A percentile compares a stretch with the other conserved stretches of the same genome.
Evolutionary conservation across 1,140 invertebrate genomes (phyloP).

Genomic region (Eubasilissa regina): DNA sequence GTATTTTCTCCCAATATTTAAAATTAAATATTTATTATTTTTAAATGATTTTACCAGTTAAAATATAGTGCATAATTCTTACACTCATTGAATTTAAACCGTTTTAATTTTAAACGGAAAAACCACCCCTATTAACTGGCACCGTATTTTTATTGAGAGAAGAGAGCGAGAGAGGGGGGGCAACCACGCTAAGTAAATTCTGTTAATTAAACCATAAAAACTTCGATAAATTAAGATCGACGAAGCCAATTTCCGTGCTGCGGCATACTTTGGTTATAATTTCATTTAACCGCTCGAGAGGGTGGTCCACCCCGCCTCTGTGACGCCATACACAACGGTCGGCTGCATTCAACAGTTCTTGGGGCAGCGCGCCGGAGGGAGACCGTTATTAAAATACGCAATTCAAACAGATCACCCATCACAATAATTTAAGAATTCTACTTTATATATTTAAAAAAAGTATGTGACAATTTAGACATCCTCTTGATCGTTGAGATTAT

Average conservation of each 20-base stretch:
- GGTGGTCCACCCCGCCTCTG: not conserved
- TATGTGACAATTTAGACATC: too few relatives aligned
- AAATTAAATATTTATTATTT: too few relatives aligned
- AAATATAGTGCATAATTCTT: not conserved
- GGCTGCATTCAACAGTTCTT: not conserved
- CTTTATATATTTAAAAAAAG: too few relatives aligned
- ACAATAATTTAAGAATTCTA: too few relatives aligned
- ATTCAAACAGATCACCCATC: too few relatives aligned
- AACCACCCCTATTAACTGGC: conserved; percentile 30
- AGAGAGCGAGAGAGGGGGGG: conserved; percentile 30
- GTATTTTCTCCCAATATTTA: too few relatives aligned
- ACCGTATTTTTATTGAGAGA: conserved; percentile 46
- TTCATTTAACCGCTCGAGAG: conserved; percentile 57
- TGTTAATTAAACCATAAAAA: conserved; percentile 76
- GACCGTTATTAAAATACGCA: too few relatives aligned
- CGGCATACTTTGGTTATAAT: conserved; percentile 57
- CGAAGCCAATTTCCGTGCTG: conserved; percentile 68
- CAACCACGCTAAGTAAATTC: conserved; percentile 71
- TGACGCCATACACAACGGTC: conserved; percentile 2
- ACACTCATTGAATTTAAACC: conserved; percentile 31
- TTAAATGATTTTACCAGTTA: not conserved
- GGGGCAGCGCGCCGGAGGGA: too few relatives aligned
- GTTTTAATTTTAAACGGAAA: conserved; percentile 39
- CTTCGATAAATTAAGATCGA: conserved; percentile 74
- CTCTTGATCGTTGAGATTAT: too few relatives aligned